Conservation (phyloP, 2,797 vertebrate species). For the Neosilurus mollespiculum region DNA sequence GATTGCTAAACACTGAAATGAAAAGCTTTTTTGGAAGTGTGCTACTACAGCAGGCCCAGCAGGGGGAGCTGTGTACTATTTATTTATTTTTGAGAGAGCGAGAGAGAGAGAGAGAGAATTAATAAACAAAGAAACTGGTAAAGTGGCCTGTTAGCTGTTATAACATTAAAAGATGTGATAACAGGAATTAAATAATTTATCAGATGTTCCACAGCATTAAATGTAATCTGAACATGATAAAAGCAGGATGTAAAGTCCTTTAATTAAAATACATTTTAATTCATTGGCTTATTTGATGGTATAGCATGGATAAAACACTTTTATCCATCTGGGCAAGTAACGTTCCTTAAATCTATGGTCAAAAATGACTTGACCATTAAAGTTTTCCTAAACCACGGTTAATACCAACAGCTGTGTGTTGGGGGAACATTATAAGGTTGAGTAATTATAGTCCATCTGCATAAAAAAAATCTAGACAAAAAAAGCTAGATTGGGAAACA, state of each 20-base stretch:
- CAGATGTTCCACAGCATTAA: neutral
- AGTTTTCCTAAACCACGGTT: too few species aligned
- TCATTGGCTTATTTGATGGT: neutral
- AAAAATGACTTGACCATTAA: neutral
- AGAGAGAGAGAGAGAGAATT: neutral
- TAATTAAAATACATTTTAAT: neutral
- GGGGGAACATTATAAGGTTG: neutral
- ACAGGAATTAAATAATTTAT: neutral
- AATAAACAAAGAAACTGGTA: neutral
- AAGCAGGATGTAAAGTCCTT: neutral
- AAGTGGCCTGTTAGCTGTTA: neutral
- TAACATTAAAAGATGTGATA: neutral
- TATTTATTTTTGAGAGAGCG: neutral
- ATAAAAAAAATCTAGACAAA: neutral
- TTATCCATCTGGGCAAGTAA: neutral
- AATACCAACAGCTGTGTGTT: neutral
- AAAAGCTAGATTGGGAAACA: slow-evolving; percentile 13
- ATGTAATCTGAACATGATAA: neutral
- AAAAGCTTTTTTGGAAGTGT: too few species aligned
- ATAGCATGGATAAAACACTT: neutral
- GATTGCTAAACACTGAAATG: too few species aligned
- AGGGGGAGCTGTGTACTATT: too few species aligned
- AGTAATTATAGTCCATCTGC: neutral
- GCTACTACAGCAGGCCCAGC: too few species aligned
- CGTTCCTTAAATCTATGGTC: neutral